phyloP scores from a whole-genome alignment of 2,797 vertebrate species.

The Acanthornis magna region DNA sequence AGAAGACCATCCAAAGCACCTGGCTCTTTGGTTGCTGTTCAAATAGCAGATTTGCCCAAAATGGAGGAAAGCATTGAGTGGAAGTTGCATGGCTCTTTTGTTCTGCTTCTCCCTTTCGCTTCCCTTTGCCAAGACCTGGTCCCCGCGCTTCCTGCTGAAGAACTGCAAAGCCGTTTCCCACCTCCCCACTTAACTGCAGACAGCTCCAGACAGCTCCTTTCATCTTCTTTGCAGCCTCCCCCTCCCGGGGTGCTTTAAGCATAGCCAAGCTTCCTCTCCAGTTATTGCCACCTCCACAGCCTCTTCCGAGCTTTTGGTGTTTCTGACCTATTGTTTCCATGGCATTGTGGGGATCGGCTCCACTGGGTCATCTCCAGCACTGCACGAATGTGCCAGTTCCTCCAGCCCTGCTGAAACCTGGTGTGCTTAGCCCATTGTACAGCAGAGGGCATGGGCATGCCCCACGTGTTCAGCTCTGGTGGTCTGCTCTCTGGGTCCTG shows the following conservation, averaged over 20 bases:
- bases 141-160: not conserved
- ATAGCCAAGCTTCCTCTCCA: not conserved
- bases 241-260: not conserved
- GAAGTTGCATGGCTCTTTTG: constrained; percentile 38
- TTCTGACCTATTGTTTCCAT: not conserved
- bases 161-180: constrained; percentile 4
- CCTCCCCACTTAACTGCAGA: constrained; percentile 6
- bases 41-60: constrained; percentile 39
- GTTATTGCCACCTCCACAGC: not conserved
- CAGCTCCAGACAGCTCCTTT: not conserved
- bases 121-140: constrained; percentile 43
- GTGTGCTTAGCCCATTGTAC: not conserved
- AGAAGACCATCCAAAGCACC: constrained; percentile 39
- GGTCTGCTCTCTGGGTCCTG: not conserved
- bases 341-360: not conserved
- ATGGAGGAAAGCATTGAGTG: constrained; percentile 8
- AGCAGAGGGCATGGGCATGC: not conserved
- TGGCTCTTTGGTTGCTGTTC: constrained; percentile 17
- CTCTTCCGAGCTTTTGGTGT: not conserved
- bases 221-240: constrained; percentile 1
- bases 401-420: not conserved
- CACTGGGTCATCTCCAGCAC: not conserved
- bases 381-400: not conserved
- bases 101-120: not conserved
- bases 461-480: not conserved